These are phyloP conservation scores for Ptiloglossa arizonensis DNA, from an alignment of 1,140 invertebrate genomes.

Conservation along the genomic window DNA sequence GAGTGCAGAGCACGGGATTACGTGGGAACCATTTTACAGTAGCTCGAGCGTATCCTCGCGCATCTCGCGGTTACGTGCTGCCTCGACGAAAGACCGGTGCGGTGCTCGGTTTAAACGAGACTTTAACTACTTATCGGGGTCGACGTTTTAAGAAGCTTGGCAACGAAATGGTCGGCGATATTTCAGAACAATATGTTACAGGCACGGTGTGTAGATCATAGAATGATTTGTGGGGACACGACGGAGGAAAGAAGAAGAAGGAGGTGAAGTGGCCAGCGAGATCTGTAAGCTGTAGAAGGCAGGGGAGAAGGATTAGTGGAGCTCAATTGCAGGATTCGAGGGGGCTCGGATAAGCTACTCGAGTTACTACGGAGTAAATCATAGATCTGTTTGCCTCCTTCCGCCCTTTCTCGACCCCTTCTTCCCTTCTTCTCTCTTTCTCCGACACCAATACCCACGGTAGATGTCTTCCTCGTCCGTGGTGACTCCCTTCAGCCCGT, in stretches of 20 bases:
- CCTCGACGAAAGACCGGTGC: neutral
- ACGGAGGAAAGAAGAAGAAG: neutral
- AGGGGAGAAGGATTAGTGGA: constrained; percentile 55
- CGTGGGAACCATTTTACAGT: neutral
- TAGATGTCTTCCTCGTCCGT: constrained; percentile 80
- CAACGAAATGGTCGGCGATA: constrained; percentile 18
- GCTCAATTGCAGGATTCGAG: constrained; percentile 59
- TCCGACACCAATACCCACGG: constrained; percentile 72
- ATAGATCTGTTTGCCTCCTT: constrained; percentile 51
- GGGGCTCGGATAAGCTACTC: constrained; percentile 53
- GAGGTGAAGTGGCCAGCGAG: constrained; percentile 34
- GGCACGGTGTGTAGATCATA: neutral
- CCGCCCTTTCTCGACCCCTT: constrained; percentile 3
- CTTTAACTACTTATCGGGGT: neutral
- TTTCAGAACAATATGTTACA: constrained; percentile 33
- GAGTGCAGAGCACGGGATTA: neutral
- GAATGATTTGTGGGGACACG: constrained; percentile 32
- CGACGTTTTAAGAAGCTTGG: constrained; percentile 20
- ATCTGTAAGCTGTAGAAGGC: constrained; percentile 38
- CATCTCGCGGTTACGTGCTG: neutral
- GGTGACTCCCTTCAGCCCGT: constrained; percentile 60
- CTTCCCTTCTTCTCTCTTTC: constrained; percentile 4
- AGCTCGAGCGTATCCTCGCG: neutral
- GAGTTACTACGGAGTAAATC: constrained; percentile 62
- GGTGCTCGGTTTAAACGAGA: neutral